These are phyloP conservation scores for Stylophora pistillata DNA, from an alignment of 64 coral and sea anemone genomes.

Conservation along the genomic window DNA sequence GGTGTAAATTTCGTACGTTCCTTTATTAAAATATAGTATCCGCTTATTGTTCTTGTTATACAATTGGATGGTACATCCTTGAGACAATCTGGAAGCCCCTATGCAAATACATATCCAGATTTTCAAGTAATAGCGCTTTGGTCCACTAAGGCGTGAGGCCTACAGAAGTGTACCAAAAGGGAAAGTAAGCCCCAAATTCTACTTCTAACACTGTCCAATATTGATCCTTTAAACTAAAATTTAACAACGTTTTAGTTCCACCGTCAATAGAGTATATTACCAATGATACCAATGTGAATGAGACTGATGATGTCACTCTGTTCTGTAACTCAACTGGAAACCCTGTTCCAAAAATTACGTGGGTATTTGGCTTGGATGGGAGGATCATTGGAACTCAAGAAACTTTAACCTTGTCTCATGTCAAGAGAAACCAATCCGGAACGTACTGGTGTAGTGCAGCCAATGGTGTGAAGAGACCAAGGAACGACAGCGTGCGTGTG, in stretches of 20 bases:
- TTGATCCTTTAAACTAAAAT: neutral
- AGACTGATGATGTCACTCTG: constrained; percentile 7
- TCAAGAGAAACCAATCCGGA: neutral
- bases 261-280: constrained; percentile 2
- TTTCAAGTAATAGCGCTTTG: too few relatives aligned
- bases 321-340: constrained; percentile 42
- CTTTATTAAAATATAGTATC: too few relatives aligned
- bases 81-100: too few relatives aligned
- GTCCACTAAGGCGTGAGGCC: too few relatives aligned
- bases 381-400: neutral
- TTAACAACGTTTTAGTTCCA: constrained; percentile 9
- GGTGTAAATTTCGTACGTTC: too few relatives aligned
- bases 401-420: neutral
- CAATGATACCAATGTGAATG: neutral
- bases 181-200: too few relatives aligned
- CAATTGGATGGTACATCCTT: too few relatives aligned
- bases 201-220: neutral
- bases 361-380: neutral
- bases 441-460: neutral
- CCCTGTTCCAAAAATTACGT: constrained; percentile 16
- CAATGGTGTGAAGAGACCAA: neutral
- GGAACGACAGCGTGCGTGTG: neutral
- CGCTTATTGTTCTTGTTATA: too few relatives aligned
- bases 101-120: too few relatives aligned
- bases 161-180: too few relatives aligned